These are phyloP conservation scores for Zaprionus obscuricornis DNA, from an alignment of 2,888 invertebrate genomes.

Conservation along the genomic window DNA sequence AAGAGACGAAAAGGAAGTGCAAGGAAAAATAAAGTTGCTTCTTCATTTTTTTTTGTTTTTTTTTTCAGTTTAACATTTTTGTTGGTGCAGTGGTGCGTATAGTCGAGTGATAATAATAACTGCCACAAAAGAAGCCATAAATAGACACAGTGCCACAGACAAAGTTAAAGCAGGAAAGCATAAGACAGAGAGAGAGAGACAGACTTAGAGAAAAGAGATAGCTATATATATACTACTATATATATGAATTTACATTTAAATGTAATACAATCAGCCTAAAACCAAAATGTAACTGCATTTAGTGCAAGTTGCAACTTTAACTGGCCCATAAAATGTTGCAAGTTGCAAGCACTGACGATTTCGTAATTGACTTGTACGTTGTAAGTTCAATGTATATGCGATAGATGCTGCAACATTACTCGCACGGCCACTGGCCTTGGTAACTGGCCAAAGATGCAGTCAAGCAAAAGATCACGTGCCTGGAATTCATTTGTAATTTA, in stretches of 20 bases:
- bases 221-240: no score
- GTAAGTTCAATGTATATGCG: neutral
- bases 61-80: no score
- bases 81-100: constrained; percentile 18
- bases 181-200: no score
- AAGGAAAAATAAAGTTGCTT: neutral
- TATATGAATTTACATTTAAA: no score
- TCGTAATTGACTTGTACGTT: constrained; percentile 33
- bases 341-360: constrained; percentile 13
- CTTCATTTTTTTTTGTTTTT: no score
- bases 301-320: constrained; percentile 1
- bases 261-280: constrained; percentile 31
- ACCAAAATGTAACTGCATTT: constrained; percentile 6
- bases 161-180: no score
- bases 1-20: neutral
- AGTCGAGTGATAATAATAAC: constrained; percentile 18
- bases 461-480: constrained; percentile 63
- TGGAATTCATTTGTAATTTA: constrained; percentile 66
- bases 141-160: neutral
- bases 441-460: constrained; percentile 45
- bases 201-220: no score
- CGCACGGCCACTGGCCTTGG: constrained; percentile 14
- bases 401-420: neutral
- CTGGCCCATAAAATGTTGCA: constrained; percentile 31
- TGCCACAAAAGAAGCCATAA: constrained; percentile 3